Base-by-base conservation (phyloP, 2,888 invertebrate genomes). In the Drosophila putrida region DNA sequence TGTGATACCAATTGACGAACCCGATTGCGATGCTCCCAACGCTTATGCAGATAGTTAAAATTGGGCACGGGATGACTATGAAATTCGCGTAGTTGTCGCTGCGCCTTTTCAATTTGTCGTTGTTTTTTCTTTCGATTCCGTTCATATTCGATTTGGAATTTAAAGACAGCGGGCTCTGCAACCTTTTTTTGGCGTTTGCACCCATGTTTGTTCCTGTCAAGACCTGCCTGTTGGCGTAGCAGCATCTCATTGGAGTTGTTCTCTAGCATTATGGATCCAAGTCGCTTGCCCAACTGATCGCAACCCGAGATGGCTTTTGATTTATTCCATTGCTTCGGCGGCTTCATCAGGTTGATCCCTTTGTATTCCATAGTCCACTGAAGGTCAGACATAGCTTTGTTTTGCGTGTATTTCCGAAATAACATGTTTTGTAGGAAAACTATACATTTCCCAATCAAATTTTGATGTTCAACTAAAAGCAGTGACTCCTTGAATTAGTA, bases 181-280 rank as follows among this genome's bases (percentile, higher is more conserved):
- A 2, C 2, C 2, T 10, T 28, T 1, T 10, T 28, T 1, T 39
- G 36, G 9, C 4, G 28, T 0, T 2, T 36, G 6, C 5, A 6
- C 0, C 0, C 8, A 10, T n/a, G 15, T 13, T 39, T 67, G 2
- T n/a, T 0, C 2, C 27, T 36, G 20, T 80, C 69, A 41, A 63
- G 10, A 1, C 89, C 89, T 0, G 88, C 88, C 41, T 59, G 68
- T 35, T 84, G 84, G 0, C 85, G 76, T 27, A 50, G 36, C 39
- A 74, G 15, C 4, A n/a, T 33, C 2, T 47, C 59, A 9, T 70
- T 67, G 4, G 44, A 9, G 0, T 58, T 55, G 5, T 38, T 27
- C 43, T 84, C 87, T 20, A 49, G 5, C 10, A 84, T 5, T 4
- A 72, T 61, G 2, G 65, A 57, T 13, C n/a, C 33, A 1, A 84